A percentile compares a stretch with the other conserved stretches of the same genome.
Conservation (phyloP, 2,797 vertebrate species). For the Tadarida brasiliensis region DNA sequence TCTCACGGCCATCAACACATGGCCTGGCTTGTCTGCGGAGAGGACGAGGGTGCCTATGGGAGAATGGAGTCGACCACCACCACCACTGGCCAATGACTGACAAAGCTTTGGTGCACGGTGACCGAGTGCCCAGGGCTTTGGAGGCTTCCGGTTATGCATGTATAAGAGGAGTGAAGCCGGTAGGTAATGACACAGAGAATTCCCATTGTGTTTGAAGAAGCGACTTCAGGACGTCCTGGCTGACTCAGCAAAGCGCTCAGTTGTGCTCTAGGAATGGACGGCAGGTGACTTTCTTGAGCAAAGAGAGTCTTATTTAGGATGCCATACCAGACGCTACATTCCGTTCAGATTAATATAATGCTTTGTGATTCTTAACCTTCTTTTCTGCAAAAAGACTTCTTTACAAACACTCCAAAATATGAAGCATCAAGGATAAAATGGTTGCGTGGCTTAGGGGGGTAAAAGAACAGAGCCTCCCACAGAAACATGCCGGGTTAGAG, state of each 20-base stretch:
- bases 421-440: neutral
- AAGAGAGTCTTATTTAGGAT: neutral
- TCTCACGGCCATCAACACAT: neutral
- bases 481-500: neutral
- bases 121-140: neutral
- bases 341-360: neutral
- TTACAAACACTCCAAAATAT: neutral
- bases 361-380: conserved; percentile 8
- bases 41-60: neutral
- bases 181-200: neutral
- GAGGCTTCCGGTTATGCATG: neutral
- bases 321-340: neutral
- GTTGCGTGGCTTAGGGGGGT: neutral
- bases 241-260: neutral
- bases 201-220: neutral
- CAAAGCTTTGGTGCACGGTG: neutral
- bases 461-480: neutral
- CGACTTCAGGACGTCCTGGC: neutral
- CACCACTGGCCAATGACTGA: neutral
- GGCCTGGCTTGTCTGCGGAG: neutral
- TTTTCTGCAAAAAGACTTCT: neutral
- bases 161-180: neutral
- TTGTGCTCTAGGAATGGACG: neutral
- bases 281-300: conserved; percentile 2
- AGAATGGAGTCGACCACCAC: neutral